Evolutionary conservation across 2,888 invertebrate species (phyloP).

Genomic region (Agrochola lota): DNA sequence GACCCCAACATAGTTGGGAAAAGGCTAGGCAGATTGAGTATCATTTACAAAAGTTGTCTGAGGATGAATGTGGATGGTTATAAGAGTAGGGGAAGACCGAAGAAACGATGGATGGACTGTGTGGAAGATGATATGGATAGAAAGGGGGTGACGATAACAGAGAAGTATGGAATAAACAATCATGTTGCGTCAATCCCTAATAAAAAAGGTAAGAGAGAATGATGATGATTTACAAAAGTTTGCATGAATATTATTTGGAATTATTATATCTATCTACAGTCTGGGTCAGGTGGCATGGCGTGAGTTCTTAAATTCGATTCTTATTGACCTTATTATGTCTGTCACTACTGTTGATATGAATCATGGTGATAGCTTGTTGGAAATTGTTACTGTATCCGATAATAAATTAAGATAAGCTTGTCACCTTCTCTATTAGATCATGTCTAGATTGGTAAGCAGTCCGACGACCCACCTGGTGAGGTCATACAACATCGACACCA

Average conservation of each 20-base stretch:
- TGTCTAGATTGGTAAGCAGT: neutral
- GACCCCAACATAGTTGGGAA: too few species aligned
- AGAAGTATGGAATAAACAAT: too few species aligned
- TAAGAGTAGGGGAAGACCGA: too few species aligned
- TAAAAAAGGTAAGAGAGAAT: too few species aligned
- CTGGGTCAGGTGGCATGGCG: neutral
- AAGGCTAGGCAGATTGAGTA: too few species aligned
- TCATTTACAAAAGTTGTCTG: neutral
- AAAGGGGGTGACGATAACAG: too few species aligned
- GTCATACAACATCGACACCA: neutral
- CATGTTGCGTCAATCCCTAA: too few species aligned
- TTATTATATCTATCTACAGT: too few species aligned
- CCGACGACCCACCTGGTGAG: slow-evolving; percentile 1
- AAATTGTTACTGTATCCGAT: slow-evolving; percentile 1
- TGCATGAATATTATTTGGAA: neutral
- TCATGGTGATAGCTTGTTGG: neutral
- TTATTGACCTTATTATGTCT: slow-evolving; percentile 3
- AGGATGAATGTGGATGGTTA: too few species aligned
- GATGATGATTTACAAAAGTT: too few species aligned
- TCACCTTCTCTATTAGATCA: neutral
- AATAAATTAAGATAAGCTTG: slow-evolving; percentile 21
- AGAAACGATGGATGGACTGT: too few species aligned
- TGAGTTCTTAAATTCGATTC: neutral
- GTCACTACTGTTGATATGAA: neutral
- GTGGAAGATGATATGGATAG: too few species aligned